Evolutionary conservation across 2,888 invertebrate genomes (phyloP).

Genomic region (Trilocha varians): DNA sequence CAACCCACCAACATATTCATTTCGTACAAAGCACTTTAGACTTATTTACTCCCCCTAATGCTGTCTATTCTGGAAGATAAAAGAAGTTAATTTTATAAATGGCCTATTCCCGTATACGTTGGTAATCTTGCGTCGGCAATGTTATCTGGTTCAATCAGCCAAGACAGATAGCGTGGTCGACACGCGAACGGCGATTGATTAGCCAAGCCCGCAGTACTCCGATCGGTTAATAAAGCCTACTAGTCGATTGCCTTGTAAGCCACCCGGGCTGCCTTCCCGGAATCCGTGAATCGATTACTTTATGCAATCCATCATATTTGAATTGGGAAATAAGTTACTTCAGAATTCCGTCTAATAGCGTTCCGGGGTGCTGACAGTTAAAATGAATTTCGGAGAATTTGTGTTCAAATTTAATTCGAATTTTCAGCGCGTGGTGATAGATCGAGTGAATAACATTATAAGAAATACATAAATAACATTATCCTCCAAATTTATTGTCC

Average conservation of each 20-base stretch:
- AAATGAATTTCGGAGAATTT: background rate
- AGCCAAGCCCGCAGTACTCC: constrained; percentile 60
- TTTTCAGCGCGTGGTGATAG: background rate
- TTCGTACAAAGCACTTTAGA: constrained; percentile 41
- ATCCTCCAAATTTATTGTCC: too few species aligned
- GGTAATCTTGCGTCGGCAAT: constrained; percentile 60
- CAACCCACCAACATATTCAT: constrained; percentile 44
- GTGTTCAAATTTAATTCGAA: background rate
- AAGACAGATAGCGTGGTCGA: constrained; percentile 69
- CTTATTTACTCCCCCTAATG: constrained; percentile 59
- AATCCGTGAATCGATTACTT: constrained; percentile 49
- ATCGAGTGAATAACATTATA: background rate
- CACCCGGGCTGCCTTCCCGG: constrained; percentile 49
- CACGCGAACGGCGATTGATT: constrained; percentile 72
- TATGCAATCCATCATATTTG: constrained; percentile 25
- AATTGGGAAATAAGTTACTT: background rate
- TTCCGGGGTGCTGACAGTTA: background rate
- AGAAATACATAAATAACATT: background rate
- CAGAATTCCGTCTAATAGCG: background rate
- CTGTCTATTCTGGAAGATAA: constrained; percentile 59
- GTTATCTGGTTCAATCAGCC: constrained; percentile 66
- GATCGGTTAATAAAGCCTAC: constrained; percentile 69
- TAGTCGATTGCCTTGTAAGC: constrained; percentile 64
- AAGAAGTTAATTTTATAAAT: constrained; percentile 70
- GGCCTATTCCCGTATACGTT: constrained; percentile 60